These are phyloP conservation scores for Synanceia verrucosa DNA, from an alignment of 2,797 vertebrate species.

Conservation along the genomic window DNA sequence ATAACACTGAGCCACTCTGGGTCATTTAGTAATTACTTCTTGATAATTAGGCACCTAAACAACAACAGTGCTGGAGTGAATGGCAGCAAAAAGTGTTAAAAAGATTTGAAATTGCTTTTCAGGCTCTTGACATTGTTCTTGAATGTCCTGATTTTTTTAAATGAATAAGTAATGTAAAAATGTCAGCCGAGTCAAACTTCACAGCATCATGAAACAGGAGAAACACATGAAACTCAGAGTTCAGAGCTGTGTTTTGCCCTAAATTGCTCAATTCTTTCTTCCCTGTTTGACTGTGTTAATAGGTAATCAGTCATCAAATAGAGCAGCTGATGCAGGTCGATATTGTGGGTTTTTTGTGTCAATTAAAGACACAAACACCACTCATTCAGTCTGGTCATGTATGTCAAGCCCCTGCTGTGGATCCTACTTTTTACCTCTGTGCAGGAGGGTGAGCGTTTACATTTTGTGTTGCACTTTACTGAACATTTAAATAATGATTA, in stretches of 20 bases:
- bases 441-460: constrained; percentile 62
- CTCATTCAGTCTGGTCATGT: constrained; percentile 35
- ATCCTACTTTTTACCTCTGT: constrained; percentile 42
- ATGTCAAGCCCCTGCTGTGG: constrained; percentile 11
- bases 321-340: constrained; percentile 29
- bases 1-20: neutral
- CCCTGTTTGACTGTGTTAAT: constrained; percentile 70
- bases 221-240: constrained; percentile 27
- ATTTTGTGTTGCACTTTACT: neutral
- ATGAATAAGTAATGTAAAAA: neutral
- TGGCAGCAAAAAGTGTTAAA: neutral
- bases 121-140: neutral
- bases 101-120: constrained; percentile 13
- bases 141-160: neutral
- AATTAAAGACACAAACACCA: neutral
- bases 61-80: neutral
- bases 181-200: neutral
- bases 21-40: neutral
- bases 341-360: constrained; percentile 18
- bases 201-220: neutral
- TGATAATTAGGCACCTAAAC: neutral
- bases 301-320: constrained; percentile 80
- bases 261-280: constrained; percentile 63
- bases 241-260: constrained; percentile 14
- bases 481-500: neutral